These are phyloP conservation scores for Antechinus flavipes DNA, from an alignment of 2,113 vertebrate species.

Conservation along the genomic window DNA sequence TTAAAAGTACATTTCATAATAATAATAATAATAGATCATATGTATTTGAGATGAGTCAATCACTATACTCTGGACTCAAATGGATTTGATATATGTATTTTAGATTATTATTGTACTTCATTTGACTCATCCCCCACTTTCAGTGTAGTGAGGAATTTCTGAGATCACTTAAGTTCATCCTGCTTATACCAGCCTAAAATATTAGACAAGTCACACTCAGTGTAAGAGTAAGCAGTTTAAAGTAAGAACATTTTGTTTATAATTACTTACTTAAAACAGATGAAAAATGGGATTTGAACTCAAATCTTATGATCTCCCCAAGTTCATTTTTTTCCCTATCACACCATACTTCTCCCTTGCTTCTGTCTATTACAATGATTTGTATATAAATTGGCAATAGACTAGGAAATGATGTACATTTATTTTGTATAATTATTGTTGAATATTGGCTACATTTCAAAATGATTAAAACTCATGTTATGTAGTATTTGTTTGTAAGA, in stretches of 20 bases:
- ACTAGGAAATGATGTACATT: not conserved
- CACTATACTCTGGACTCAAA: not conserved
- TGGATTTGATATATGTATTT: not conserved
- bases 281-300: not conserved
- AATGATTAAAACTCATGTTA: conserved; percentile 49
- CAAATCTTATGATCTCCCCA: not conserved
- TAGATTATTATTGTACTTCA: not conserved
- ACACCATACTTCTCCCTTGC: not conserved
- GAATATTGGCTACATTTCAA: conserved; percentile 27
- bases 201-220: not conserved
- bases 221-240: not conserved
- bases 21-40: not conserved
- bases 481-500: conserved; percentile 52
- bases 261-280: not conserved
- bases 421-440: conserved; percentile 22
- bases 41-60: not conserved
- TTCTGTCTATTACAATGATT: not conserved
- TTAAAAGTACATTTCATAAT: not conserved
- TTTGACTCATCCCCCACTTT: not conserved
- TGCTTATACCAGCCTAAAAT: not conserved
- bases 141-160: not conserved
- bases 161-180: not conserved
- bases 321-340: not conserved
- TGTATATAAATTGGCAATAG: not conserved
- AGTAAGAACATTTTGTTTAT: not conserved